Conservation (phyloP, 2,888 invertebrate genomes). For the Andricus quercusramuli region DNA sequence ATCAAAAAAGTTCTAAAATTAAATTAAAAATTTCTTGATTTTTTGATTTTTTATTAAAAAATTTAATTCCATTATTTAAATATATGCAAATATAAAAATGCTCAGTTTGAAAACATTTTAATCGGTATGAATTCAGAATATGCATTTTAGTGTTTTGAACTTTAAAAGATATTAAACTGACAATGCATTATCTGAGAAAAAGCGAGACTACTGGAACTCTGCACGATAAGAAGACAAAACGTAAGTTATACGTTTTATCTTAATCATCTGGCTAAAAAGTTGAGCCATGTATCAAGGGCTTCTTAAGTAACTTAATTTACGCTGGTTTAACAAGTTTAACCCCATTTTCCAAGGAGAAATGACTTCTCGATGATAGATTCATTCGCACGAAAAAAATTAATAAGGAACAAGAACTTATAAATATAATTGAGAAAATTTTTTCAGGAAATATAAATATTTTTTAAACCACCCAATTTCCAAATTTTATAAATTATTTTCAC, state of each 20-base stretch:
- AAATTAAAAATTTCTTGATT: too few species aligned
- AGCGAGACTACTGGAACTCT: background rate
- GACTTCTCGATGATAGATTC: background rate
- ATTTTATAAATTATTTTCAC: too few species aligned
- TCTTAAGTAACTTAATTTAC: constrained; percentile 8
- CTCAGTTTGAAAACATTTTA: too few species aligned
- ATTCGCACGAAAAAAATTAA: background rate
- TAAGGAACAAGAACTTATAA: background rate
- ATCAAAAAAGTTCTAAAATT: too few species aligned
- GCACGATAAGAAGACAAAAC: background rate
- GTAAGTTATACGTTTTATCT: background rate
- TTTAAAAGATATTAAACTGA: too few species aligned
- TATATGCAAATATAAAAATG: too few species aligned
- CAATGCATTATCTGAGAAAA: background rate
- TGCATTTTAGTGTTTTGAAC: too few species aligned
- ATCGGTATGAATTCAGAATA: too few species aligned
- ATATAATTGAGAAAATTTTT: background rate
- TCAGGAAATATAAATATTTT: too few species aligned
- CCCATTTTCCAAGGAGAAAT: background rate
- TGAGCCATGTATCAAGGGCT: background rate
- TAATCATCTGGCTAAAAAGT: background rate
- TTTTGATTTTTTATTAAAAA: too few species aligned
- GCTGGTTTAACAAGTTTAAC: background rate
- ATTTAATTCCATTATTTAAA: too few species aligned
- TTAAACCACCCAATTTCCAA: too few species aligned